phyloP scores from a whole-genome alignment of 1,140 invertebrate species.

The Tetragnatha versicolor region DNA sequence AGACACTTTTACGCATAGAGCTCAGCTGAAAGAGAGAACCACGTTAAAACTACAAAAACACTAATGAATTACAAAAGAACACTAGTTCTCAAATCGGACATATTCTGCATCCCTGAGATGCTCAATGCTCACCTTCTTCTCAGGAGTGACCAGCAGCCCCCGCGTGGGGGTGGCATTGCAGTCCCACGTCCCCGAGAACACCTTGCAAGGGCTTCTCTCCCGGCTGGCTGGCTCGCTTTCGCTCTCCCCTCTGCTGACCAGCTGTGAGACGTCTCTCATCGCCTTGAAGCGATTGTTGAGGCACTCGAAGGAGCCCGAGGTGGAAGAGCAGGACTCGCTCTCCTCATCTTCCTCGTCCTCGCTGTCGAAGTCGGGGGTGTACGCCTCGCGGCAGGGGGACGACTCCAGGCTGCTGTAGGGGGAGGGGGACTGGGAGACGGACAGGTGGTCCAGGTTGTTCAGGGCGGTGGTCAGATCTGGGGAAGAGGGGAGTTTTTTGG shows the following conservation, averaged over 20 bases:
- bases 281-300: slow-evolving; percentile 61
- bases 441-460: slow-evolving; percentile 6
- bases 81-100: no score
- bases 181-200: slow-evolving; percentile 70
- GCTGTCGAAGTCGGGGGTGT: slow-evolving; percentile 62
- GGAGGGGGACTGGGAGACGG: slow-evolving; percentile 14
- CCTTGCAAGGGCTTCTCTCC: slow-evolving; percentile 63
- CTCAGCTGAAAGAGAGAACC: slow-evolving; percentile 56
- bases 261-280: no score
- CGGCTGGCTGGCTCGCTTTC: slow-evolving; percentile 59
- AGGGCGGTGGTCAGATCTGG: slow-evolving; percentile 30
- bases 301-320: slow-evolving; percentile 55
- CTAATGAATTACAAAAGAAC: not conserved
- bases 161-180: slow-evolving; percentile 68
- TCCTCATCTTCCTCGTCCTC: slow-evolving; percentile 55
- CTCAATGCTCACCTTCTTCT: slow-evolving; percentile 65
- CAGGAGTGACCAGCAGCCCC: slow-evolving; percentile 68
- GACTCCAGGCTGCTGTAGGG: slow-evolving; percentile 39
- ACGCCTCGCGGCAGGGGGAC: slow-evolving; percentile 48
- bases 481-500: no score
- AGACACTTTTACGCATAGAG: slow-evolving; percentile 70
- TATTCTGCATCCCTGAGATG: no score
- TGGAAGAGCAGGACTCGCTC: slow-evolving; percentile 63
- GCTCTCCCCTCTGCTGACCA: no score
- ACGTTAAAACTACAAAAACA: not conserved